A percentile compares a stretch with the other conserved stretches of the same genome.
phyloP scores from a whole-genome alignment of 2,797 vertebrate species.

The Falco naumanni region DNA sequence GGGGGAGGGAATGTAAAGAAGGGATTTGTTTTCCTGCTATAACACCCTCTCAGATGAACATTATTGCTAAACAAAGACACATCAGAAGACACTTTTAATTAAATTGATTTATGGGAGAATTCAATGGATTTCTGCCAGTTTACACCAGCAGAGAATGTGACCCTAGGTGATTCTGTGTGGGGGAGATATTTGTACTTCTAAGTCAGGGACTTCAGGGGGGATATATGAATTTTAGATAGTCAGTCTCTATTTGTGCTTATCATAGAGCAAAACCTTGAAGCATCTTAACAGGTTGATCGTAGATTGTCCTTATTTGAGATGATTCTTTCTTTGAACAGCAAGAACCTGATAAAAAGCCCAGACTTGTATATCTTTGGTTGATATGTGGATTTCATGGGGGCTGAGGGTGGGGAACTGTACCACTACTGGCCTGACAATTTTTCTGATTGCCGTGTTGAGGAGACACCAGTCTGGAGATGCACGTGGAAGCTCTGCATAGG shows the following conservation, averaged over 20 bases:
- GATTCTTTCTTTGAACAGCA: background rate
- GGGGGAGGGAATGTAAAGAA: background rate
- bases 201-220: background rate
- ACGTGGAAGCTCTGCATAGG: background rate
- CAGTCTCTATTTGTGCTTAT: background rate
- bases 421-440: background rate
- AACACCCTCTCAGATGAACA: constrained; percentile 35
- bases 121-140: constrained; percentile 54
- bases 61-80: constrained; percentile 59
- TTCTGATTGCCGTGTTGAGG: background rate
- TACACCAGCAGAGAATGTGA: constrained; percentile 37
- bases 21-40: constrained; percentile 17
- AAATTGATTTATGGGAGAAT: constrained; percentile 47
- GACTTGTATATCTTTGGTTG: background rate
- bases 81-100: constrained; percentile 63
- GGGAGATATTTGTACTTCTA: constrained; percentile 22
- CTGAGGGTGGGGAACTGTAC: background rate
- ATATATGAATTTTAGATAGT: constrained; percentile 6
- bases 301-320: background rate
- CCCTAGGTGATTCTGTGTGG: constrained; percentile 3
- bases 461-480: background rate
- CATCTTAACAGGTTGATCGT: background rate
- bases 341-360: background rate
- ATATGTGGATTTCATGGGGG: background rate
- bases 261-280: background rate